Evolutionary conservation across 2,797 vertebrate species (phyloP).

Genomic region (Falco novaeseelandiae): DNA sequence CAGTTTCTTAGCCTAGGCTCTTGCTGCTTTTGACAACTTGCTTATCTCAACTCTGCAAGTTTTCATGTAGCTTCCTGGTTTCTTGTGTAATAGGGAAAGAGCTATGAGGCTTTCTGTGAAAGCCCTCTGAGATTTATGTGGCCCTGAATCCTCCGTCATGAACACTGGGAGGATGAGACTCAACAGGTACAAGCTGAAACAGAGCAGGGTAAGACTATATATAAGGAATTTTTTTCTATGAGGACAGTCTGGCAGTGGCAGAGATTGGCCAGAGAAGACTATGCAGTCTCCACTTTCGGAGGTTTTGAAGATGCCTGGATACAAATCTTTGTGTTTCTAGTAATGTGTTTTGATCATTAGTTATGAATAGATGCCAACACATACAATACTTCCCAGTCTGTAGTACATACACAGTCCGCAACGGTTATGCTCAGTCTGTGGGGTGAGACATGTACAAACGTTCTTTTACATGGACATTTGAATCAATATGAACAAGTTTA

Average conservation of each 20-base stretch:
- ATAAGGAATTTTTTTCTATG: neutral
- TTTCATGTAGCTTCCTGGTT: neutral
- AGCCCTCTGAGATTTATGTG: neutral
- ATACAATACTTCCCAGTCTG: neutral
- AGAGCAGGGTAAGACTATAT: neutral
- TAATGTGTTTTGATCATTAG: neutral
- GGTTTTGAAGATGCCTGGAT: neutral
- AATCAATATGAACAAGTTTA: neutral
- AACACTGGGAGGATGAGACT: neutral
- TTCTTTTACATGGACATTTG: neutral
- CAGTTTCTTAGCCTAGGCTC: neutral
- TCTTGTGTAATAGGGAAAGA: neutral
- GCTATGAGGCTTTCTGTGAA: neutral
- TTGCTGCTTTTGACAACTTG: neutral
- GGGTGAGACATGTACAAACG: neutral
- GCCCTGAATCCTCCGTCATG: neutral
- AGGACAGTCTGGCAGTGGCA: neutral
- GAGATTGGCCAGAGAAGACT: neutral
- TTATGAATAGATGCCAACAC: neutral
- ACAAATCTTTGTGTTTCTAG: neutral
- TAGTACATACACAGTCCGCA: rapidly evolving
- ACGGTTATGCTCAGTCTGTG: neutral
- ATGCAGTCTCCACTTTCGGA: neutral
- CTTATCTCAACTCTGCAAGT: neutral
- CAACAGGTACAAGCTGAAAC: neutral